These are phyloP conservation scores for Cynodonichthys magdalenae DNA, from an alignment of 2,797 vertebrate genomes.

Conservation along the genomic window DNA sequence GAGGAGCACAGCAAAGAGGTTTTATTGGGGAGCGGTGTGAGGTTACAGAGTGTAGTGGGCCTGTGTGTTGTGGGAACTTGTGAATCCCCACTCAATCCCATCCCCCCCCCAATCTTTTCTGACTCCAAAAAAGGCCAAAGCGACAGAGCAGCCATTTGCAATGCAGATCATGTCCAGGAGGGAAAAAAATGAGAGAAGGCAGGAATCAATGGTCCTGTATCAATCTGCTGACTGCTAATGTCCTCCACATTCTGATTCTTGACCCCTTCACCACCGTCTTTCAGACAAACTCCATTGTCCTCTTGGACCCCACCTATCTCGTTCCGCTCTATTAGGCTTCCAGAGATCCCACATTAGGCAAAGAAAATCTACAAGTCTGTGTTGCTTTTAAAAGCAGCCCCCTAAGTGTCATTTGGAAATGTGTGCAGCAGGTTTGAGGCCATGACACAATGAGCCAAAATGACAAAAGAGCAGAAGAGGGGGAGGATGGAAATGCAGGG, in stretches of 20 bases:
- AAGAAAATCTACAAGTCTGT: conserved; percentile 80
- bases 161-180: conserved; percentile 84
- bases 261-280: conserved; percentile 79
- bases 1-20: conserved; percentile 54
- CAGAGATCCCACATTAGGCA: conserved; percentile 80
- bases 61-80: conserved; percentile 79
- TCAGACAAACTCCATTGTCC: conserved; percentile 77
- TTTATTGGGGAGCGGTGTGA: conserved; percentile 49
- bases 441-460: conserved; percentile 77
- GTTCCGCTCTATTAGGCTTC: conserved; percentile 53
- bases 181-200: conserved; percentile 61
- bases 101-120: conserved; percentile 60
- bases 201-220: conserved; percentile 85
- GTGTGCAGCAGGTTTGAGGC: conserved; percentile 80
- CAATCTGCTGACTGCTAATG: conserved; percentile 87
- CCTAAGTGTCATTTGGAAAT: conserved; percentile 83
- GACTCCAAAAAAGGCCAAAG: conserved; percentile 78
- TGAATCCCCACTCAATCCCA: conserved; percentile 30
- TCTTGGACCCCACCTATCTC: conserved; percentile 59
- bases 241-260: conserved; percentile 86
- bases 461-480: conserved; percentile 47
- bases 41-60: conserved; percentile 68
- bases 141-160: conserved; percentile 80
- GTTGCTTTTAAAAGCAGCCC: conserved; percentile 69
- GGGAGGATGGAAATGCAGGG: conserved; percentile 38